These are phyloP conservation scores for Aleiodes leptofemur DNA, from an alignment of 2,888 invertebrate genomes.

Conservation along the genomic window DNA sequence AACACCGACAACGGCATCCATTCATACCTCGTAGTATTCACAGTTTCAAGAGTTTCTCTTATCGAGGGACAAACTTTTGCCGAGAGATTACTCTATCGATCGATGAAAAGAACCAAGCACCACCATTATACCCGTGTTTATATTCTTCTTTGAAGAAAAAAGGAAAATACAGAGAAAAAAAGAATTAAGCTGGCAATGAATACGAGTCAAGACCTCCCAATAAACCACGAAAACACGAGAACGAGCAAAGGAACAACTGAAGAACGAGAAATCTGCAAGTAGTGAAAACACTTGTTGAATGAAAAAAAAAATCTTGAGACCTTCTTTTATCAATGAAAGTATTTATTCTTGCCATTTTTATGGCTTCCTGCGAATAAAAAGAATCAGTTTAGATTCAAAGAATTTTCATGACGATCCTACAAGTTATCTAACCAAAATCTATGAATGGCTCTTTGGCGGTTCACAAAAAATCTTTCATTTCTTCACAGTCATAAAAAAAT, in stretches of 20 bases:
- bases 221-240: slow-evolving; percentile 5
- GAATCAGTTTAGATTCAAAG: background rate
- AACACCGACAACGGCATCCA: slow-evolving; percentile 26
- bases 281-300: slow-evolving; percentile 18
- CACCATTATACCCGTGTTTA: background rate
- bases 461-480: slow-evolving; percentile 54
- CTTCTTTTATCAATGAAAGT: slow-evolving; percentile 17
- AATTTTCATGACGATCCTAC: slow-evolving; percentile 33
- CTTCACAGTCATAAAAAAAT: slow-evolving; percentile 52
- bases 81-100: slow-evolving; percentile 35
- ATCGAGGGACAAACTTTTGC: slow-evolving; percentile 24
- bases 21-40: slow-evolving; percentile 19
- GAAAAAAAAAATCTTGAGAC: background rate
- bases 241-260: background rate
- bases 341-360: slow-evolving; percentile 33
- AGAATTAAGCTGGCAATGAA: slow-evolving; percentile 21
- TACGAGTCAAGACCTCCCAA: slow-evolving; percentile 18
- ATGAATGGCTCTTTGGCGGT: slow-evolving; percentile 49
- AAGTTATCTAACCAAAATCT: slow-evolving; percentile 46
- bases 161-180: background rate
- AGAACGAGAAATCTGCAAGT: slow-evolving; percentile 5
- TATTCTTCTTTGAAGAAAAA: background rate
- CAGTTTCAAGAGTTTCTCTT: slow-evolving; percentile 21
- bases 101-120: slow-evolving; percentile 28
- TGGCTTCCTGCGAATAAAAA: slow-evolving; percentile 28